These are phyloP conservation scores for Cricetomys ansorgei DNA, from an alignment of 2,113 vertebrate species.

Conservation along the genomic window DNA sequence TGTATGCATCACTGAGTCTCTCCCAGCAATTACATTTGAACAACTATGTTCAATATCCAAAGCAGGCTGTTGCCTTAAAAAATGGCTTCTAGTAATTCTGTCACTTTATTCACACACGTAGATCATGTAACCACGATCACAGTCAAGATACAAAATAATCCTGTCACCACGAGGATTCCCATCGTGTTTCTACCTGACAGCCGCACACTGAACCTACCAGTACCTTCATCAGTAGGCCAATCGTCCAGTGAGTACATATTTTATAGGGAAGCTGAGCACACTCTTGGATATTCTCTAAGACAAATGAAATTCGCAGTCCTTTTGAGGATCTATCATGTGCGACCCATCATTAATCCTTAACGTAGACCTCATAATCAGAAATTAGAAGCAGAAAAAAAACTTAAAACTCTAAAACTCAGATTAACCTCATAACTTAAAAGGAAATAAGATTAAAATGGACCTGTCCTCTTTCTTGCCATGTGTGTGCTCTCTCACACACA, in stretches of 20 bases:
- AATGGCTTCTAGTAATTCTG: background rate
- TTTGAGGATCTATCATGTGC: background rate
- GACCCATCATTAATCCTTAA: background rate
- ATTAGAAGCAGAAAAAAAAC: background rate
- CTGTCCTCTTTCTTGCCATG: background rate
- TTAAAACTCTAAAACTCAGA: background rate
- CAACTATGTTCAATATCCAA: background rate
- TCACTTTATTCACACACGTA: background rate
- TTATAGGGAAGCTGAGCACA: background rate
- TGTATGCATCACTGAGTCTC: background rate
- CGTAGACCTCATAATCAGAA: background rate
- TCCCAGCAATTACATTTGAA: background rate
- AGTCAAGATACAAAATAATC: background rate
- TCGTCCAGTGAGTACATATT: background rate
- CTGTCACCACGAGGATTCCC: background rate
- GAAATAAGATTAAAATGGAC: background rate
- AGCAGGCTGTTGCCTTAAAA: background rate
- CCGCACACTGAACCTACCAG: background rate
- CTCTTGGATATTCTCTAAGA: background rate
- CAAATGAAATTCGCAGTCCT: background rate
- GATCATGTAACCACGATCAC: background rate
- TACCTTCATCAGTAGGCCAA: background rate
- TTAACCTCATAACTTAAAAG: background rate
- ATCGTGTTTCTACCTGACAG: background rate
- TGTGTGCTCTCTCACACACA: background rate